A percentile compares a stretch with the other conserved stretches of the same genome.
These are phyloP conservation scores for Trochalopteron elliotii DNA, from an alignment of 2,113 vertebrate species.

Conservation along the genomic window DNA sequence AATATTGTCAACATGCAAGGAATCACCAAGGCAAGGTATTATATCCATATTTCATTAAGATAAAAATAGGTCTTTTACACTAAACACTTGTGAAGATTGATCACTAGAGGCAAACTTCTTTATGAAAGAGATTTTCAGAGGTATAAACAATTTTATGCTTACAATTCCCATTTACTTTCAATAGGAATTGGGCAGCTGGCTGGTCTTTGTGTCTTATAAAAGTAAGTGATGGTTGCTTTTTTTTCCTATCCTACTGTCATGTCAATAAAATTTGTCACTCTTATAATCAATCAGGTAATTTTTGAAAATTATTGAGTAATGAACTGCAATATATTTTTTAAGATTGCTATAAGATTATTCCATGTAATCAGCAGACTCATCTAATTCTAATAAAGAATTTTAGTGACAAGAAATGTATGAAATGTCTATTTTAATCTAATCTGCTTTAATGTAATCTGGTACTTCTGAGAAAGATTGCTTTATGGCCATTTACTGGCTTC, in stretches of 20 bases:
- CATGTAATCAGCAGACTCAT: neutral
- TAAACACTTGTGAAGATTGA: conserved; percentile 27
- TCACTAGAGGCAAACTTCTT: neutral
- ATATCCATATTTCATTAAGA: conserved; percentile 50
- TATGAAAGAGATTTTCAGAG: conserved; percentile 8
- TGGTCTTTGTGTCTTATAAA: neutral
- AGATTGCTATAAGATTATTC: neutral
- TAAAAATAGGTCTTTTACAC: conserved; percentile 26
- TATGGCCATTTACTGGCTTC: neutral
- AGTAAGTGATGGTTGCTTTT: neutral
- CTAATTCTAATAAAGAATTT: neutral
- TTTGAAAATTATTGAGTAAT: neutral
- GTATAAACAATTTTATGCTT: neutral
- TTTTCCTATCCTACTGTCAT: neutral
- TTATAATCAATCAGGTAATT: neutral
- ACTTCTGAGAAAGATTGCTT: neutral
- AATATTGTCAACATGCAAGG: conserved; percentile 28
- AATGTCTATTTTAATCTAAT: neutral
- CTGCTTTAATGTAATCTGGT: neutral
- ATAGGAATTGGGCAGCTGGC: neutral
- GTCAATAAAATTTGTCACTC: neutral
- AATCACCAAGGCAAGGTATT: conserved; percentile 25
- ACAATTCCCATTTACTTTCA: neutral
- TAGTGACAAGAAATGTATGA: neutral
- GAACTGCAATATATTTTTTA: neutral